phyloP scores from a whole-genome alignment of 2,113 vertebrate species.

The Tachysurus vachellii region DNA sequence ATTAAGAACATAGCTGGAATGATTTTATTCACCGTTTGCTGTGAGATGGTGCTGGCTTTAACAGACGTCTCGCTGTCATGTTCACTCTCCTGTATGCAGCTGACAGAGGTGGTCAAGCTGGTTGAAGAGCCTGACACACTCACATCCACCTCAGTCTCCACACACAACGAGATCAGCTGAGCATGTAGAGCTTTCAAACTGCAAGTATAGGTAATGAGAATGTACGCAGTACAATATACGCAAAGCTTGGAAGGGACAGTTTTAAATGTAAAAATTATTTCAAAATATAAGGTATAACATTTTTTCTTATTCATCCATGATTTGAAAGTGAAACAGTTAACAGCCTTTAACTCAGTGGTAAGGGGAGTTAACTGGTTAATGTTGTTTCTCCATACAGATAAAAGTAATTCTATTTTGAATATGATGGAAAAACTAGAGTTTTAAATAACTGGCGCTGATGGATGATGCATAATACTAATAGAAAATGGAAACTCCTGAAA shows the following conservation, averaged over 20 bases:
- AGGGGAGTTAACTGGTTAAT: not conserved
- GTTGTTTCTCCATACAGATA: not conserved
- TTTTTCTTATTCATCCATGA: not conserved
- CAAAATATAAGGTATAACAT: not conserved
- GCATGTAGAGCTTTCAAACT: conserved; percentile 56
- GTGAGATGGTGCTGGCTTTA: conserved; percentile 5
- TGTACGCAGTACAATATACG: not conserved
- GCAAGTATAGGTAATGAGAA: not conserved
- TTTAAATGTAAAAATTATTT: not conserved
- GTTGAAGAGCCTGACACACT: not conserved
- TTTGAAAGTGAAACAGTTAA: not conserved
- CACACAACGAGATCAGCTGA: conserved; percentile 50
- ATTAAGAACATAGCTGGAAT: not conserved
- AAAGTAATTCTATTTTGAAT: not conserved
- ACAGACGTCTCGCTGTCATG: not conserved
- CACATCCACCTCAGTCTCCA: conserved; percentile 15
- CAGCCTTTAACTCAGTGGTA: not conserved
- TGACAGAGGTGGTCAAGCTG: conserved; percentile 1
- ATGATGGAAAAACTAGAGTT: not conserved
- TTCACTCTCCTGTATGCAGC: conserved; percentile 11
- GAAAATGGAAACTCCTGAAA: not conserved
- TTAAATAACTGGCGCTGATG: not conserved
- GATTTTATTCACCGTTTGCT: conserved; percentile 23
- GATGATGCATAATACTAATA: not conserved
- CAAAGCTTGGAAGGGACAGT: not conserved